Evolutionary conservation across 2,888 invertebrate species (phyloP), one percentile per base, ranked within the genome.

Genomic region (Philereme vetulata): DNA sequence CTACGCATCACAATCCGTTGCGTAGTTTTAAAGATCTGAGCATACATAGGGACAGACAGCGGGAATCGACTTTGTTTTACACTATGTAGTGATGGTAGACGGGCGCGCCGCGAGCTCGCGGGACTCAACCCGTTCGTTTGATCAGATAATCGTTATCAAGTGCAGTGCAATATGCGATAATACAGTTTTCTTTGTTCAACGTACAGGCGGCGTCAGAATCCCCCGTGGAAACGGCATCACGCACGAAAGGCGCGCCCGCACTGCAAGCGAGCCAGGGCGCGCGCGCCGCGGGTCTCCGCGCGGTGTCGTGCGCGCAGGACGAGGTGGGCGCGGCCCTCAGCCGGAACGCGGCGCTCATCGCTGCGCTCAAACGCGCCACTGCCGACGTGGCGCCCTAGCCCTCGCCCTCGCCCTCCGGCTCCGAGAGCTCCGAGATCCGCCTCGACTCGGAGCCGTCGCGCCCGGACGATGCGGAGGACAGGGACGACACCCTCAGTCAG

Each of bases 301-400:
- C 84, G 46, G 75, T 88, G 71, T 75, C 83, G 59, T 77, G 72
- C 10, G 81, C 84, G 64, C 86, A 85, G 69, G 86, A 80, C 46
- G 88, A 86, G 60, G 68, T 84, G 51, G 78, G 76, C 4, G 68
- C 64, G 5, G 67, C 68, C 51, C 59, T 79, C 54, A 75, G 78
- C 34, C 66, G 68, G 71, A 80, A 78, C 81, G 67, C 79, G 4
- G 80, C 80, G 56, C 80, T 85, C 46, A 71, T 86, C 35, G 67
- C 67, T 33, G 66, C 62, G 3, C 66, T 75, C n/a, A 49, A 62
- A 43, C 65, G 57, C 57, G 64, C 68, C 65, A 56, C 76, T 11
- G 42, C 51, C 44, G 66, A 67, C 35, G 63, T 72, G 57, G 34
- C 46, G 42, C 74, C 74, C 64, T 76, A 75, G 76, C 76, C 38